Evolutionary conservation across 1,140 invertebrate species (phyloP), one percentile per base, ranked within the genome.

Genomic region (Zaprionus taronus): DNA sequence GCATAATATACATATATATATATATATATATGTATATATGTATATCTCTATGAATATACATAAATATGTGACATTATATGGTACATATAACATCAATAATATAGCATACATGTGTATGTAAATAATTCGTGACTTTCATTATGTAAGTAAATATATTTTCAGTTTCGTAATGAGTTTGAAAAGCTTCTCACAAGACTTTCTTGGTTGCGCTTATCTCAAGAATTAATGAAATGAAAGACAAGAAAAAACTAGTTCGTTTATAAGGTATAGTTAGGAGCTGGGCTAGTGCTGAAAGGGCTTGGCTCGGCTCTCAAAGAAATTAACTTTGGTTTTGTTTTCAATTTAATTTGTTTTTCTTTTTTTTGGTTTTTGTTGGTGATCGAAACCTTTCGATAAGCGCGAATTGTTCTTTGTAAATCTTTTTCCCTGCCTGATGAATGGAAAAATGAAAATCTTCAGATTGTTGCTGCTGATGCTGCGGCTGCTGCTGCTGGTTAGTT

Each of bases 151-250:
- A 66, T 70, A 72, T 74, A 71, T 85, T 62, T 56, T 60, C 47
- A 60, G 51, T 75, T 31, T 77, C 81, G 65, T 4, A 71, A 66
- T 90, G 47, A 82, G 79, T 77, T 24, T 77, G 61, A 80, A 80
- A 90, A 90, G 85, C 85, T 84, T 89, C 74, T 79, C 77, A 89
- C 81, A 89, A 83, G 67, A 78, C 72, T 81, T 76, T 64, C 26
- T 41, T 41, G 38, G 22, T 71, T 64, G 17, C 47, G 38, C 38
- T 41, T 57, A 55, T 24, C 7, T 51, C 17, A 49, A 15, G 38
- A 65, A 57, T 60, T 44, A 60, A 49, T 64, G 6, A 28, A 77
- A 72, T 17, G 24, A 74, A 60, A 61, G 36, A 63, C 24, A 22
- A 47, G 41, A 34, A 51, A 51, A 41, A 76, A 72, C 61, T 68